Evolutionary conservation across 2,113 vertebrate species (phyloP).

Genomic region (Echinops telfairi): DNA sequence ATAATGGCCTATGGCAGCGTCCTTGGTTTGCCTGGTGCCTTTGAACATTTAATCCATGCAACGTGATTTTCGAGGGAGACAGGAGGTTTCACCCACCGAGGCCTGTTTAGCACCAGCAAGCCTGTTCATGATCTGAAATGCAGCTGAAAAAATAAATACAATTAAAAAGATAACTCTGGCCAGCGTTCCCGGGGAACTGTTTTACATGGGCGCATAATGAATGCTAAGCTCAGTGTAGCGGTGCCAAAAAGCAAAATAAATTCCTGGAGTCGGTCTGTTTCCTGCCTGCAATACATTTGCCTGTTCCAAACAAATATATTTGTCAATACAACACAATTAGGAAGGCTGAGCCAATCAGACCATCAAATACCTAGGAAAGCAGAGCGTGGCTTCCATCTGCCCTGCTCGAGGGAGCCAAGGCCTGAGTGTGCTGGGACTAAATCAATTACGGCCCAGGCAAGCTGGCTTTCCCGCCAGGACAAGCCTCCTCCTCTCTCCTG

Average conservation of each 20-base stretch:
- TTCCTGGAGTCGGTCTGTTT: slow-evolving; percentile 76
- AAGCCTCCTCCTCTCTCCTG: neutral
- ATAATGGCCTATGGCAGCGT: neutral
- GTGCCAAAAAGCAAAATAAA: slow-evolving; percentile 83
- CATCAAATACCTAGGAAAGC: slow-evolving; percentile 48
- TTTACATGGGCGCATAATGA: slow-evolving; percentile 77
- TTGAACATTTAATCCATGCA: slow-evolving; percentile 56
- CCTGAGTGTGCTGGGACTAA: slow-evolving; percentile 8
- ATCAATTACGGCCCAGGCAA: neutral
- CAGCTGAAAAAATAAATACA: slow-evolving; percentile 81
- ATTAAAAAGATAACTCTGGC: slow-evolving; percentile 83
- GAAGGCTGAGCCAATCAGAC: slow-evolving; percentile 77
- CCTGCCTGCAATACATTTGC: slow-evolving; percentile 75
- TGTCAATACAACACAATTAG: slow-evolving; percentile 79
- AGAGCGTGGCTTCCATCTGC: neutral
- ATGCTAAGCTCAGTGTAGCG: slow-evolving; percentile 62
- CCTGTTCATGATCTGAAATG: slow-evolving; percentile 77
- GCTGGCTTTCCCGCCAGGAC: neutral
- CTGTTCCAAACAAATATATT: slow-evolving; percentile 82
- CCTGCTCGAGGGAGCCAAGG: slow-evolving; percentile 32
- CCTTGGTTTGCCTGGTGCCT: slow-evolving; percentile 35
- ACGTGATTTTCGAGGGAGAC: slow-evolving; percentile 14
- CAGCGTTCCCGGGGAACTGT: slow-evolving; percentile 56
- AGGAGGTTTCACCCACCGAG: slow-evolving; percentile 57
- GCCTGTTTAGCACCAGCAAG: slow-evolving; percentile 68